Base-by-base conservation (phyloP, 2,113 vertebrate species). In the Phodopus roborovskii region DNA sequence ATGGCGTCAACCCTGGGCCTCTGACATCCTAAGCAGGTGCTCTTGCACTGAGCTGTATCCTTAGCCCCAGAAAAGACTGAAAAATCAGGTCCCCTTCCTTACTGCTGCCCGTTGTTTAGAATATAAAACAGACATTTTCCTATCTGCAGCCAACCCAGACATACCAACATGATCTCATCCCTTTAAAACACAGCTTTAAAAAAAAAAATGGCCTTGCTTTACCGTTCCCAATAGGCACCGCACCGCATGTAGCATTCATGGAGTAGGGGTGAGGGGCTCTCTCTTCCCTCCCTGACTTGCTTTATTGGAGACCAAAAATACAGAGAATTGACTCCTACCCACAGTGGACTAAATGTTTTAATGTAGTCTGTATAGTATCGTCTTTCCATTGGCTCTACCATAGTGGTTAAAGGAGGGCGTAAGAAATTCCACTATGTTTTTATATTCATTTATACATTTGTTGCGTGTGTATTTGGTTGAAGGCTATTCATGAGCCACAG, bases 321-420 rank as follows among this genome's bases (percentile, higher is more conserved):
- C 10, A 26, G 53, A 20, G 93, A 77, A 53, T 82, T 8, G 30
- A 78, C 58, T 68, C 33, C 93, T 73, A 42, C 74, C 93, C 66
- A 95, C 22, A 77, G 45, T 70, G 36, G 42, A 86, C 64, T 5
- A 50, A 60, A 2, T 82, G 3, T 89, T 94, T 79, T 68, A 17
- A 36, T 70, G 12, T 15, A 90, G 56, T 93, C 73, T 81, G 11
- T 82, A 26, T 56, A 15, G 78, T 77, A 50, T 98, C 92, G 98
- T 98, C 97, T 98, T 98, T 98, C 22, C 24, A 50, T 2, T 13
- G 75, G 3, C 62, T 71, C 20, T 79, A 58, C 88, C 39, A 20
- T 45, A 22, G n/a, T 89, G 33, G 17, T 78, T 30, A 74, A 78
- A 92, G 66, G 68, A 94, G 11, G 28, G 9, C 15, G 17, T 28